Evolutionary conservation across 2,797 vertebrate genomes (phyloP), one percentile per base, ranked within the genome.

Genomic region (Eurystomus glaucurus): DNA sequence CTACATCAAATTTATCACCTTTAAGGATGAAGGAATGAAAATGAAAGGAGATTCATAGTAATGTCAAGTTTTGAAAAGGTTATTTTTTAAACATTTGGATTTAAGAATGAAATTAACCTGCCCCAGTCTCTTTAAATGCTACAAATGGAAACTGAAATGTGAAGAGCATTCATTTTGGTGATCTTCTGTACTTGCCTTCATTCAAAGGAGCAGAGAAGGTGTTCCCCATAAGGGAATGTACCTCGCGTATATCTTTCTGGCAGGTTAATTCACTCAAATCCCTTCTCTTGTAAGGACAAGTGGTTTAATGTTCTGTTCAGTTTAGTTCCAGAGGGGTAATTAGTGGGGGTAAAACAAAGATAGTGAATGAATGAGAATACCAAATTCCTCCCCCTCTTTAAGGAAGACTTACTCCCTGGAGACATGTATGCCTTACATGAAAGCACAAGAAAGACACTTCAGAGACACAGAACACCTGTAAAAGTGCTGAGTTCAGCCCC

Each of bases 221-320:
- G 35, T 18, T 72, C 3, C 26, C 15, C 23, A 6, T 4, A 45
- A 82, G 10, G 17, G 28, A 65, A 66, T 11, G 14, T 50, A 51
- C 28, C 29, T 70, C 0, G 0, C 0, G 6, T 60, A 11, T 52
- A 35, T 25, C 17, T 64, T 88, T 79, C 75, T 71, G 35, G 25
- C 29, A 64, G 28, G 48, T 70, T 87, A 85, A 79, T 82, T 89
- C 51, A 45, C 70, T 54, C n/a, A 94, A 79, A 85, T 87, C 31
- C 20, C 20, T 79, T 79, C 12, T 90, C 39, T 17, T 86, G n/a
- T 82, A 92, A 88, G 48, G 64, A 85, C 21, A 92, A 90, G 55
- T 50, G 41, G 19, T 65, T 85, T 82, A 57, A 85, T 66, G 43
- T 35, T 92, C 77, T 91, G 28, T 41, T 92, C 33, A 45, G 54